Conservation (phyloP, 2,797 vertebrate genomes). For the Okamejei kenojei region DNA sequence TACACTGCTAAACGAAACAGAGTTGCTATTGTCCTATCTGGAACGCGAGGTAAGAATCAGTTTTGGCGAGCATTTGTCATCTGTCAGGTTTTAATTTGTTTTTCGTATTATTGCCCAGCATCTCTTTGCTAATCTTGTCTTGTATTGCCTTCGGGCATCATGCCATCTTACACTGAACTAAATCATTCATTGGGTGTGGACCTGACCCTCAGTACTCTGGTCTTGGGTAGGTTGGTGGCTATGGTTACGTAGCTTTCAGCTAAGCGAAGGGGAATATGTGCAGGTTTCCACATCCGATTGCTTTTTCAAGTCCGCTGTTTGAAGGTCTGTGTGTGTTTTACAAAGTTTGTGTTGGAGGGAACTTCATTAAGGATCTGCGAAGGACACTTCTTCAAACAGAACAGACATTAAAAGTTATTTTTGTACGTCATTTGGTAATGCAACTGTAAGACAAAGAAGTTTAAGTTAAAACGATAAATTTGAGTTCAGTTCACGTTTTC, state of each 20-base stretch:
- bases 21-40: conserved; percentile 92
- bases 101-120: background rate
- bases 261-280: background rate
- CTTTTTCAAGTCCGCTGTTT: background rate
- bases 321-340: background rate
- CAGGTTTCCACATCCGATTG: background rate
- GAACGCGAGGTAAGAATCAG: conserved; percentile 77
- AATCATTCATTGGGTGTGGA: background rate
- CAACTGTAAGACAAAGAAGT: too few species aligned
- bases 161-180: background rate
- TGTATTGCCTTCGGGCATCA: background rate
- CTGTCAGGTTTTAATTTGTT: background rate
- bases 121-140: background rate
- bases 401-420: too few species aligned
- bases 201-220: background rate
- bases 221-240: background rate
- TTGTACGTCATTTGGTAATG: too few species aligned
- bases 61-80: background rate
- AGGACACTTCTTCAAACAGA: too few species aligned
- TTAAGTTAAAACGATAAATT: too few species aligned
- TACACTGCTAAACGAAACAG: conserved; percentile 92
- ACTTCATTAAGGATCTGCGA: too few species aligned
- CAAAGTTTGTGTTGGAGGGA: background rate
- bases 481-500: too few species aligned
- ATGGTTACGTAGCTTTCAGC: background rate